Evolutionary conservation across 1,140 invertebrate species (phyloP).

Genomic region (Phthorimaea operculella): DNA sequence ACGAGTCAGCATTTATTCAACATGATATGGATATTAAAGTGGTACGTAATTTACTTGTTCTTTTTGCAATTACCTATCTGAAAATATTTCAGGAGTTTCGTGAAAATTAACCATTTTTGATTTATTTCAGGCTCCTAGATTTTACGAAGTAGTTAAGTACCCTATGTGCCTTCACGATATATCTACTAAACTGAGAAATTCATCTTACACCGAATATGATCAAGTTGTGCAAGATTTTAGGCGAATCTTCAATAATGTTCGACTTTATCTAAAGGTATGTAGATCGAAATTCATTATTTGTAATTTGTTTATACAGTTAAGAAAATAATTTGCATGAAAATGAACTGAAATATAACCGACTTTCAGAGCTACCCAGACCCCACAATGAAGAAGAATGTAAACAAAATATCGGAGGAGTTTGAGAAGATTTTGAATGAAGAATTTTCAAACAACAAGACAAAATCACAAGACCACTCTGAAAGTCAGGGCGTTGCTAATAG

Average conservation of each 20-base stretch:
- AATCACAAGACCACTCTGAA: conserved; percentile 27
- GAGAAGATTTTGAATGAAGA: conserved; percentile 56
- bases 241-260: conserved; percentile 60
- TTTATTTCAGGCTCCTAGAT: conserved; percentile 56
- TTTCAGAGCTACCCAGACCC: conserved; percentile 53
- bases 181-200: conserved; percentile 55
- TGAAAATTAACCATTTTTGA: not conserved
- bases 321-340: too few relatives aligned
- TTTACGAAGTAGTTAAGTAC: conserved; percentile 63
- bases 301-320: too few relatives aligned
- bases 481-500: conserved; percentile 17
- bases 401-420: conserved; percentile 55
- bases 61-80: not conserved
- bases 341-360: too few relatives aligned
- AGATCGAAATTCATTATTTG: too few relatives aligned
- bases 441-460: conserved; percentile 40
- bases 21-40: conserved; percentile 62
- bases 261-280: conserved; percentile 57
- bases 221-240: conserved; percentile 63
- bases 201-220: conserved; percentile 53
- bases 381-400: conserved; percentile 53
- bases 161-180: conserved; percentile 62
- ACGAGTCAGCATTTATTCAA: conserved; percentile 51
- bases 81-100: not conserved
- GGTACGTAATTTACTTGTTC: conserved; percentile 27